Evolutionary conservation across 2,797 vertebrate genomes (phyloP).

Genomic region (Siniperca scherzeri): DNA sequence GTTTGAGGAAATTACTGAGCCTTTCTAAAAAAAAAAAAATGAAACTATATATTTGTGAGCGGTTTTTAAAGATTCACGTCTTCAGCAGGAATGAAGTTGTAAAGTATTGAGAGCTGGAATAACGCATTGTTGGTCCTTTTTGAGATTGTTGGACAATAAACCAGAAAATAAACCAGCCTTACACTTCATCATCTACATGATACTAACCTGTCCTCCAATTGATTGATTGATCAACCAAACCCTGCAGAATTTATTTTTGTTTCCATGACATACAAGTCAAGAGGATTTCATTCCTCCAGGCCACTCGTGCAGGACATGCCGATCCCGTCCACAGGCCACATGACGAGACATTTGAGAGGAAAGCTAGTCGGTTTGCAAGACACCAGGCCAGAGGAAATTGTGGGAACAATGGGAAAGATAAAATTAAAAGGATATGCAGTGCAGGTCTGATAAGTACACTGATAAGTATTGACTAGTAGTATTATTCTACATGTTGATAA

Average conservation of each 20-base stretch:
- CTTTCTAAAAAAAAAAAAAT: neutral
- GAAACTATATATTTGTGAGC: neutral
- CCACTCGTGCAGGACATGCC: conserved; percentile 1
- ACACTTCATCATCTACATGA: neutral
- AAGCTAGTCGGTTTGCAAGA: neutral
- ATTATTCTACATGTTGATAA: too few species aligned
- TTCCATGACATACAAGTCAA: neutral
- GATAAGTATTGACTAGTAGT: too few species aligned
- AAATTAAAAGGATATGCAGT: neutral
- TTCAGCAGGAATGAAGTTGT: too few species aligned
- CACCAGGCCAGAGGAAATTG: neutral
- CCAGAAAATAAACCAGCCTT: neutral
- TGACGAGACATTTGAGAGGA: conserved; percentile 10
- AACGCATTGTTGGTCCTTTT: neutral
- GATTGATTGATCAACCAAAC: neutral
- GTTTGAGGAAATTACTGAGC: neutral
- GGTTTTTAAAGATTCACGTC: neutral
- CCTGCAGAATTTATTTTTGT: neutral
- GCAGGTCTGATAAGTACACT: neutral
- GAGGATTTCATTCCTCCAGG: conserved; percentile 7
- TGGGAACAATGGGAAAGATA: neutral
- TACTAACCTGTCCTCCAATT: neutral
- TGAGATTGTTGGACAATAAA: neutral
- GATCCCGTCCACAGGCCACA: conserved; percentile 23
- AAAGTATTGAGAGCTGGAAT: neutral